Evolutionary conservation across 2,888 invertebrate species (phyloP).

Genomic region (Colletes collaris): DNA sequence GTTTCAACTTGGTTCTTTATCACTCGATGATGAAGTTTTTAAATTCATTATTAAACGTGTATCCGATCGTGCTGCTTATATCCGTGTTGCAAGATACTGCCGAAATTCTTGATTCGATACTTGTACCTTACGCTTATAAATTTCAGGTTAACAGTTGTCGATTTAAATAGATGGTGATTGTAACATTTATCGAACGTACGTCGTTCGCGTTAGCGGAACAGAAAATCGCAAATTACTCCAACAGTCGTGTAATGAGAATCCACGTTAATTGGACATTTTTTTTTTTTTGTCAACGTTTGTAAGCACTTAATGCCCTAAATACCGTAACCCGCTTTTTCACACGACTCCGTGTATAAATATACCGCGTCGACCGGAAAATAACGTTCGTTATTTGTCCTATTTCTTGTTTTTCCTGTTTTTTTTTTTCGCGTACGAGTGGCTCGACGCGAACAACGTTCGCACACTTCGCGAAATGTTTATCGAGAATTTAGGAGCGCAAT

Average conservation of each 20-base stretch:
- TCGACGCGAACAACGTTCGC: not conserved
- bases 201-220: not conserved
- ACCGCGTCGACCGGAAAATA: slow-evolving; percentile 3
- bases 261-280: slow-evolving; percentile 12
- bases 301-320: not conserved
- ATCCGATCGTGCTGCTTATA: too few species aligned
- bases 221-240: not conserved
- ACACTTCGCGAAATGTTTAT: slow-evolving; percentile 25
- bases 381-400: not conserved
- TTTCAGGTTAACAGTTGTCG: too few species aligned
- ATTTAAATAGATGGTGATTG: too few species aligned
- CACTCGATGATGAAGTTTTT: slow-evolving; percentile 12
- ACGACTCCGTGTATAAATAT: not conserved
- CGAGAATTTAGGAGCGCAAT: slow-evolving; percentile 26
- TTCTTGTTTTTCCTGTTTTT: not conserved
- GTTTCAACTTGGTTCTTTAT: slow-evolving; percentile 42
- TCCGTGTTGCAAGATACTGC: too few species aligned
- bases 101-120: too few species aligned
- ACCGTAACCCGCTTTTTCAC: not conserved
- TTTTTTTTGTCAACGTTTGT: slow-evolving; percentile 4
- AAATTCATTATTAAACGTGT: slow-evolving; percentile 17
- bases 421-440: not conserved
- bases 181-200: too few species aligned
- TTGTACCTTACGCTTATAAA: too few species aligned
- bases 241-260: not conserved